Conservation (phyloP, 1,140 invertebrate species). For the Apolygus lucorum region DNA sequence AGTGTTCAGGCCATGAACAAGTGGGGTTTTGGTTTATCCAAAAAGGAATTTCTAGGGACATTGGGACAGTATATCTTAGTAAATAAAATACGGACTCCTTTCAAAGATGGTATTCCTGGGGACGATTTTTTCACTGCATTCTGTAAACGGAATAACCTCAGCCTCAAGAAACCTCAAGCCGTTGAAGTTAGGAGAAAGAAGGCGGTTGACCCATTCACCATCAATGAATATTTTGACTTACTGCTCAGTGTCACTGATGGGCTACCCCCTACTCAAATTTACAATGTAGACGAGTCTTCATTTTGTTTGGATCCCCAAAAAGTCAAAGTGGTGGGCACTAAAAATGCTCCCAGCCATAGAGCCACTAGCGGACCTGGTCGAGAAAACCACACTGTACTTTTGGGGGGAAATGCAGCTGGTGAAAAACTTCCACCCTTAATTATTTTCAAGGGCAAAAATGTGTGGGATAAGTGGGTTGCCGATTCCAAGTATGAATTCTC, state of each 20-base stretch:
- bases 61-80: not conserved
- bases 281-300: not conserved
- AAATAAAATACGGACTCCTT: not conserved
- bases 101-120: not conserved
- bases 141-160: not conserved
- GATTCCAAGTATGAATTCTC: not conserved
- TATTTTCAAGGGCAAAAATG: not conserved
- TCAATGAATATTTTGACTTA: not conserved
- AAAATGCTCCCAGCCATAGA: not conserved
- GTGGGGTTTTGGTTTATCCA: not conserved
- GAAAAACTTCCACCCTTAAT: not conserved
- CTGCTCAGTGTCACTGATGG: not conserved
- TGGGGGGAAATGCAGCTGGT: not conserved
- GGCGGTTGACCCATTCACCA: not conserved
- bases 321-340: not conserved
- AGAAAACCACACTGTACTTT: not conserved
- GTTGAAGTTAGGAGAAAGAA: not conserved
- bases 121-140: not conserved
- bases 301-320: not conserved
- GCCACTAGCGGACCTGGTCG: not conserved
- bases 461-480: not conserved
- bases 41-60: not conserved
- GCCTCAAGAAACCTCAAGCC: not conserved
- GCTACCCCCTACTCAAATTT: not conserved
- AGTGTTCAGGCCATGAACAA: not conserved